Base-by-base conservation (phyloP, 1,140 invertebrate species). In the Pteromalus puparum region DNA sequence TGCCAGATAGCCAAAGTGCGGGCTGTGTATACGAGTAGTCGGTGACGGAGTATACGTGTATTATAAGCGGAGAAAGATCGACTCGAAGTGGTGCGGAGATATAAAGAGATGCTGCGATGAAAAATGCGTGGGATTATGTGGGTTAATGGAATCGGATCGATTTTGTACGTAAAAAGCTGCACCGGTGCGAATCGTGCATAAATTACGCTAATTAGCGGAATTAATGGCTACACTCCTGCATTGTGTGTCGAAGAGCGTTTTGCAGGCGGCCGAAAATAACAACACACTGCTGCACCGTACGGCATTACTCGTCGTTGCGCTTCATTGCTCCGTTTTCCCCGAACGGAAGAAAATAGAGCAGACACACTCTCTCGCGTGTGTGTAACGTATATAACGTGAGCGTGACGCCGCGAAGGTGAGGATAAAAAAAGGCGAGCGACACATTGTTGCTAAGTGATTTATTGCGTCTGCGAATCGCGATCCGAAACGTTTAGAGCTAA, bases 1-100 rank as follows among this genome's bases (percentile, higher is more conserved):
- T 13, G 28, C 53, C 73, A 77, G 73, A 83, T 83, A 68, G 81
- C 24, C 61, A 1, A 68, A 77, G 61, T 77, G 61, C 74, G 72
- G 34, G 26, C 30, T 18, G 34, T 28, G 28, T 18, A 42, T 7
- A 10, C 7, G 15, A 61, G 6, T 21, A n/a, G 53, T 61, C 18
- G 53, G 61, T 24, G 13, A 28, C 70, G 46, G 18, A 61, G 15
- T n/a, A 21, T 61, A n/a, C 21, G 18, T 9, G 1, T 42, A 42
- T 42, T 42, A 42, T 42, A 42, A 34, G 34, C 10, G 70, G 80
- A 65, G 65, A 18, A 21, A 70, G 38, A 1, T n/a, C n/a, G n/a
- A n/a, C n/a, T n/a, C n/a, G n/a, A n/a, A n/a, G n/a, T 34, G 30
- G 30, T 34, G 3, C 30, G 30, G 30, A 34, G 30, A 34, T 34